A percentile compares a stretch with the other conserved stretches of the same genome.
Evolutionary conservation across 2,113 vertebrate species (phyloP).

Genomic region (Syngnathus scovelli): DNA sequence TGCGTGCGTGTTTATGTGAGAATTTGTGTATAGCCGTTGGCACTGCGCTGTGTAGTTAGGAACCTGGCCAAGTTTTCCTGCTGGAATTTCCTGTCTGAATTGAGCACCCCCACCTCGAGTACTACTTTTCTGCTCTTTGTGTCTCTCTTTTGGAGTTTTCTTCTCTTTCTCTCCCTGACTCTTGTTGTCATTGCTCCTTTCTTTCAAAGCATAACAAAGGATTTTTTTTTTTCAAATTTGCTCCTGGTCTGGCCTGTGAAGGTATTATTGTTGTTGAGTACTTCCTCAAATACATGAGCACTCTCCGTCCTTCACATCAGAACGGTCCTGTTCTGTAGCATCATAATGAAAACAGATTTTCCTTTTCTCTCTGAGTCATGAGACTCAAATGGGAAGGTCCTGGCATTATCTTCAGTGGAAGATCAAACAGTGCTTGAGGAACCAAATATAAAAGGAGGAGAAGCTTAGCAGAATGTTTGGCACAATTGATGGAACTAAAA

Average conservation of each 20-base stretch:
- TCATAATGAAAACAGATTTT: slow-evolving; percentile 54
- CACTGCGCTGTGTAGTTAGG: slow-evolving; percentile 81
- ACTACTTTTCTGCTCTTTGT: slow-evolving; percentile 48
- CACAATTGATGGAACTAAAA: slow-evolving; percentile 17
- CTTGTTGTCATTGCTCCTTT: slow-evolving; percentile 24
- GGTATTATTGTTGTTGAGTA: slow-evolving; percentile 85
- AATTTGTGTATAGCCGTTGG: slow-evolving; percentile 72
- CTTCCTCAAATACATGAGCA: slow-evolving; percentile 81
- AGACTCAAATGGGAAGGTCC: slow-evolving; percentile 45
- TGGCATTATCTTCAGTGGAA: slow-evolving; percentile 60
- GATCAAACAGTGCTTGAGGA: slow-evolving; percentile 47
- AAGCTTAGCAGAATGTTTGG: slow-evolving; percentile 51
- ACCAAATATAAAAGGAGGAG: slow-evolving; percentile 32
- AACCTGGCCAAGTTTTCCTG: slow-evolving; percentile 77
- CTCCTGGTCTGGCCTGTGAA: slow-evolving; percentile 75
- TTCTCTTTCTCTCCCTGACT: slow-evolving; percentile 35
- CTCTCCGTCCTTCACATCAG: slow-evolving; percentile 59
- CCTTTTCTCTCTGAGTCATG: slow-evolving; percentile 29
- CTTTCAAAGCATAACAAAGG: slow-evolving; percentile 73
- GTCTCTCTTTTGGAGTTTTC: slow-evolving; percentile 31
- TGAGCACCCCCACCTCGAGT: slow-evolving; percentile 63
- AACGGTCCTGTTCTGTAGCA: slow-evolving; percentile 52
- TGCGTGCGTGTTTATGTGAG: slow-evolving; percentile 35
- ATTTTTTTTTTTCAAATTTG: slow-evolving; percentile 69
- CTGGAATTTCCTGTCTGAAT: slow-evolving; percentile 92